phyloP scores from a whole-genome alignment of 2,888 invertebrate genomes.

The Lissonota sp. region DNA sequence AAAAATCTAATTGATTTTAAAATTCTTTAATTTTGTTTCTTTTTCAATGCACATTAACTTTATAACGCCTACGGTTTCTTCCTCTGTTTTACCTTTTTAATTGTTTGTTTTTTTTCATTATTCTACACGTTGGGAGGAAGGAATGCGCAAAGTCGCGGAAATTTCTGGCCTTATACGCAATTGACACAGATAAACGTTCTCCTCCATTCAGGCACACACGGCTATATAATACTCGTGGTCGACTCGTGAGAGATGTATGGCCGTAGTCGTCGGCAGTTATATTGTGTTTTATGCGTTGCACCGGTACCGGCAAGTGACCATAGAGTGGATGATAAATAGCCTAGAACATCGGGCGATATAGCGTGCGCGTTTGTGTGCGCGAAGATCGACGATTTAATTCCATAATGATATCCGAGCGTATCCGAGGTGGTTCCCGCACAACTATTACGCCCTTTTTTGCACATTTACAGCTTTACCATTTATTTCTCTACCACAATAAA shows the following conservation, averaged over 20 bases:
- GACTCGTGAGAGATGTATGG: constrained; percentile 16
- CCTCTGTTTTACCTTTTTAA: too few species aligned
- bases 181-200: constrained; percentile 54
- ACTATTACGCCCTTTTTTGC: too few species aligned
- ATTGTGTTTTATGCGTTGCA: constrained; percentile 35
- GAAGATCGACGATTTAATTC: too few species aligned
- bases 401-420: too few species aligned
- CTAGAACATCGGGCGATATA: background rate
- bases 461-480: too few species aligned
- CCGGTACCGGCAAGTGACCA: constrained; percentile 39
- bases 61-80: too few species aligned
- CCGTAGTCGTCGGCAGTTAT: constrained; percentile 24
- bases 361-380: background rate
- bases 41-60: too few species aligned
- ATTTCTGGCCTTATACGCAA: constrained; percentile 46
- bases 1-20: too few species aligned
- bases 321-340: constrained; percentile 37
- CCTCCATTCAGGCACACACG: constrained; percentile 27
- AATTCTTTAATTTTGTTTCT: too few species aligned
- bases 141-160: constrained; percentile 24
- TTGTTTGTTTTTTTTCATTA: too few species aligned
- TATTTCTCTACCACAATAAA: too few species aligned
- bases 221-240: constrained; percentile 32
- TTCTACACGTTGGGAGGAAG: background rate
- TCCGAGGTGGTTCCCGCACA: too few species aligned